Evolutionary conservation across 2,888 invertebrate genomes (phyloP).

Genomic region (Coleophora deauratella): DNA sequence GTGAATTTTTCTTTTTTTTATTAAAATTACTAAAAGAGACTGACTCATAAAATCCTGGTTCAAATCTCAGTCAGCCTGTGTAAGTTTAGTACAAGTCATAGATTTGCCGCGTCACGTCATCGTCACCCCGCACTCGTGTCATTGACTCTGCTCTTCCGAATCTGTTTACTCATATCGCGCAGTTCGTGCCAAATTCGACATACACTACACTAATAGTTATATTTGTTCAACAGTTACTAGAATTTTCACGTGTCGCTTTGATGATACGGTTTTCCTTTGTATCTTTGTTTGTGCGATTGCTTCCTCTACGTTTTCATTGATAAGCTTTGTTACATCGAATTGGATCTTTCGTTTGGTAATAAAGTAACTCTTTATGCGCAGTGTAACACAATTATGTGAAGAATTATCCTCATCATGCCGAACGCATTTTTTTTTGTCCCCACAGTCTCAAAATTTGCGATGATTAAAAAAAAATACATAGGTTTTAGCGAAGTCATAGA

Average conservation of each 20-base stretch:
- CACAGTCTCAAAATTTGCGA: too few species aligned
- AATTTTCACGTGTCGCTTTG: background rate
- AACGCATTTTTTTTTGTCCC: too few species aligned
- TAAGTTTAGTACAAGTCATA: constrained; percentile 31
- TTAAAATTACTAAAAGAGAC: constrained; percentile 19
- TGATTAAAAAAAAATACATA: too few species aligned
- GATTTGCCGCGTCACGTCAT: constrained; percentile 27
- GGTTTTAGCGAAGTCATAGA: too few species aligned
- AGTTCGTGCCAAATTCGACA: constrained; percentile 44
- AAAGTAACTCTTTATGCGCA: too few species aligned
- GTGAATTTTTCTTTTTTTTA: too few species aligned
- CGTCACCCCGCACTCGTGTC: constrained; percentile 41
- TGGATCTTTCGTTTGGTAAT: too few species aligned
- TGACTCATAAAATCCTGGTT: constrained; percentile 19
- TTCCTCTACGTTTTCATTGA: constrained; percentile 38
- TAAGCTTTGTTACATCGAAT: constrained; percentile 4
- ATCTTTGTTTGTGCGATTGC: constrained; percentile 41
- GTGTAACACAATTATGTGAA: too few species aligned
- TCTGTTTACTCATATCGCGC: constrained; percentile 50
- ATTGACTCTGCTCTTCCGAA: constrained; percentile 47
- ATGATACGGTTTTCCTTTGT: constrained; percentile 32
- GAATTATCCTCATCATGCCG: too few species aligned
- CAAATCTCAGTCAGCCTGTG: constrained; percentile 3
- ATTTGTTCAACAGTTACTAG: constrained; percentile 21
- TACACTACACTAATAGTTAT: constrained; percentile 31